phyloP scores from a whole-genome alignment of 2,797 vertebrate genomes.

The Melopsittacus undulatus region DNA sequence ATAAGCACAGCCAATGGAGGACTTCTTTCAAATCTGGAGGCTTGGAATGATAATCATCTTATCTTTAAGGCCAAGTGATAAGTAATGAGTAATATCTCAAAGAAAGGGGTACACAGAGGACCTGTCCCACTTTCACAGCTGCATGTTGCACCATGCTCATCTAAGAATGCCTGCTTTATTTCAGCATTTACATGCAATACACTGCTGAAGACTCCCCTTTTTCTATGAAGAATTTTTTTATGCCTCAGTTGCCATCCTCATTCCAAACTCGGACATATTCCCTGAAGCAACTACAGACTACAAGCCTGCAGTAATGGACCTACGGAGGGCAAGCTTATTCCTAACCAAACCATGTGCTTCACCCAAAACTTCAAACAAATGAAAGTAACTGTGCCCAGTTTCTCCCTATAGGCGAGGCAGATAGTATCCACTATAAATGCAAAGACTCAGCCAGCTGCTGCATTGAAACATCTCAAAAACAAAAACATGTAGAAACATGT shows the following conservation, averaged over 20 bases:
- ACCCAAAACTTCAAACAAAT: neutral
- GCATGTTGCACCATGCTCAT: neutral
- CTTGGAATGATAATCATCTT: neutral
- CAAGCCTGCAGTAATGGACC: neutral
- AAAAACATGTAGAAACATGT: neutral
- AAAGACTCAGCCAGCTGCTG: neutral
- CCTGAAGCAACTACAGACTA: neutral
- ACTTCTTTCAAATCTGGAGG: neutral
- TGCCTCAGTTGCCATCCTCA: neutral
- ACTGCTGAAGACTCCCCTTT: neutral
- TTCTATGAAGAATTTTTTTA: neutral
- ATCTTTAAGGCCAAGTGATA: neutral
- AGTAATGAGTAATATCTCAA: neutral
- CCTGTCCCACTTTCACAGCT: neutral
- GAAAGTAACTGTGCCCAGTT: neutral
- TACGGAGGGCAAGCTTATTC: neutral
- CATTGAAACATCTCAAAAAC: neutral
- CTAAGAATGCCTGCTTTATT: neutral
- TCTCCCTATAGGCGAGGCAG: neutral
- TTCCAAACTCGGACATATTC: neutral
- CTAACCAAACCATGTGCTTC: neutral
- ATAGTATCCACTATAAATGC: neutral
- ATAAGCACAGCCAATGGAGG: neutral
- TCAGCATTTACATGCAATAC: neutral
- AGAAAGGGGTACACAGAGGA: neutral